Evolutionary conservation across 2,113 vertebrate species (phyloP), one percentile per base, ranked within the genome.

Genomic region (Lontra canadensis): DNA sequence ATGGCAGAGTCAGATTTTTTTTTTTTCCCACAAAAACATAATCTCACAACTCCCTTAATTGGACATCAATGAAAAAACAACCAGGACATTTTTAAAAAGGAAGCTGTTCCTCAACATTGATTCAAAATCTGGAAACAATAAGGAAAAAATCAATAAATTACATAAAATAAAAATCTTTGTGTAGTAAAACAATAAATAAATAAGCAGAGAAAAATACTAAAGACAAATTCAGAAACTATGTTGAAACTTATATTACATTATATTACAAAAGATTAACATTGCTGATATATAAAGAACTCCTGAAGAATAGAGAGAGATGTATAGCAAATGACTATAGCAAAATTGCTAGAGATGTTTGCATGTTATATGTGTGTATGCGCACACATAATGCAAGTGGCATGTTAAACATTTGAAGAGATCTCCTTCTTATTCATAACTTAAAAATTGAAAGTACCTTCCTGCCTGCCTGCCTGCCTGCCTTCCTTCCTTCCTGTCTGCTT

Each of bases 1-100:
- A 76, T 97, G 89, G 29, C 31, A 84, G 73, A 25, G 59, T 93
- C 52, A 67, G 12, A 10, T 79, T 95, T 67, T 52, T 25, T 67
- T 25, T 67, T 25, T 67, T 39, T n/a, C 49, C 20, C 55, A 65
- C 34, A 82, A 78, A 85, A 82, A 52, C 6, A 83, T 15, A 81
- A 13, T 26, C 34, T n/a, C 44, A 29, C 29, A 18, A 29, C 31
- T 83, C n/a, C 55, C 63, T 76, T 63, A 52, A 44, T 26, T 74
- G 25, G 47, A 88, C 82, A 67, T 94, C 76, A 83, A 25, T 93
- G 6, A 76, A 88, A 96, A 95, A 76, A 69, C 26, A 85, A 39
- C 39, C 55, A 49, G 44, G 20, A 7, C 4, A 47, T 61, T 55
- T 67, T 59, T 21, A 18, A 14, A 67, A 69, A 49, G 31, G 7